These are phyloP conservation scores for Pristionchus entomophagus DNA, from an alignment of 2,888 invertebrate genomes.

Conservation along the genomic window DNA sequence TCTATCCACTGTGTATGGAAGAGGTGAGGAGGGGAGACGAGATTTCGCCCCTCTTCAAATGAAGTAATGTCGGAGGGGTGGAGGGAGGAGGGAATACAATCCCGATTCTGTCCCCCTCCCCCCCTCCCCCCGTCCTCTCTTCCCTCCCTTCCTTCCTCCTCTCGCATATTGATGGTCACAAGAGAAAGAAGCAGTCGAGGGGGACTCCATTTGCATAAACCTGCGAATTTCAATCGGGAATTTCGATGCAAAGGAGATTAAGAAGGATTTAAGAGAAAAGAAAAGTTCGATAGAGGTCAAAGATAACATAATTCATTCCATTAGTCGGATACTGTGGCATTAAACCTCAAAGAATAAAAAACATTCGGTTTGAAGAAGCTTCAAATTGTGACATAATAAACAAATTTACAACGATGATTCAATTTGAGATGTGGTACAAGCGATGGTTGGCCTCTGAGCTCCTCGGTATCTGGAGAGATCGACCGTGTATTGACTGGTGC, in stretches of 20 bases:
- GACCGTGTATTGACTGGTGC: conserved; percentile 75
- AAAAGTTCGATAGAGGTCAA: neutral
- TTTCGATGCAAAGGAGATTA: neutral
- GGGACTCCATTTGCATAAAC: conserved; percentile 31
- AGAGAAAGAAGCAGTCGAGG: neutral
- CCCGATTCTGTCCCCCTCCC: conserved; percentile 26
- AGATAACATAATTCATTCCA: too few relatives aligned
- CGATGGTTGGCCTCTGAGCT: conserved; percentile 72
- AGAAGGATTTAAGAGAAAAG: neutral
- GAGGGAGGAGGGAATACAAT: conserved; percentile 31
- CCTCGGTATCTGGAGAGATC: conserved; percentile 53
- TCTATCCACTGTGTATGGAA: neutral
- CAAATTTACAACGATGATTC: too few relatives aligned
- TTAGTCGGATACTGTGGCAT: too few relatives aligned
- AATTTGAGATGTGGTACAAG: conserved; percentile 74
- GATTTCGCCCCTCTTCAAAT: conserved; percentile 24
- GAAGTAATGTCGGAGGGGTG: conserved; percentile 11
- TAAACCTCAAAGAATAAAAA: too few relatives aligned
- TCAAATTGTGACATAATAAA: too few relatives aligned
- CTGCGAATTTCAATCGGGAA: conserved; percentile 1
- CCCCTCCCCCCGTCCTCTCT: neutral
- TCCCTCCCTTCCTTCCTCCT: conserved; percentile 7
- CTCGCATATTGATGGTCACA: conserved; percentile 16
- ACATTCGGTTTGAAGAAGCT: neutral
- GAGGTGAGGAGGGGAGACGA: conserved; percentile 7